Evolutionary conservation across 2,797 vertebrate genomes (phyloP).

Genomic region (Thripadectes ignobilis): DNA sequence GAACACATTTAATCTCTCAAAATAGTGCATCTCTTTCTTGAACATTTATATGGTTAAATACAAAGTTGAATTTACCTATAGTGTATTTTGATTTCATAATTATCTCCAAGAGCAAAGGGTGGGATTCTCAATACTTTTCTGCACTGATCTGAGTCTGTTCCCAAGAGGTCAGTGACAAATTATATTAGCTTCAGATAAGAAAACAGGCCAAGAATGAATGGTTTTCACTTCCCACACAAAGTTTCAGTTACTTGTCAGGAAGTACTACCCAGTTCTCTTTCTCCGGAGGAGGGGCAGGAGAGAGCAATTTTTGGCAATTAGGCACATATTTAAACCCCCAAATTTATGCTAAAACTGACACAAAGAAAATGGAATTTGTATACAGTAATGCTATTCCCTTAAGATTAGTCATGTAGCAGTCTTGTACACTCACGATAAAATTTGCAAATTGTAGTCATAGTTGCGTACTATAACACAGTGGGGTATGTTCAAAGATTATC

Average conservation of each 20-base stretch:
- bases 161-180: not conserved
- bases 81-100: not conserved
- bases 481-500: not conserved
- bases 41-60: not conserved
- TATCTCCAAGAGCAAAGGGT: not conserved
- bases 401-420: not conserved
- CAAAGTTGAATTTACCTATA: not conserved
- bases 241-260: not conserved
- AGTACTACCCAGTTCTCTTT: not conserved
- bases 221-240: not conserved
- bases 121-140: not conserved
- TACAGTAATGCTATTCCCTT: not conserved
- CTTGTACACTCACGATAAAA: not conserved
- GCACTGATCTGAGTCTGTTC: not conserved
- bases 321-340: not conserved
- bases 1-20: not conserved
- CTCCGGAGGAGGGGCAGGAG: not conserved
- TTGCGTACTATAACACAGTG: not conserved
- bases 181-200: not conserved
- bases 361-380: not conserved
- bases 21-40: not conserved
- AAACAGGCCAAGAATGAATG: not conserved
- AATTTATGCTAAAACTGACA: not conserved
- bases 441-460: not conserved
- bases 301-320: not conserved